Conservation (phyloP, 2,113 vertebrate species). For the Erythrolamprus reginae region DNA sequence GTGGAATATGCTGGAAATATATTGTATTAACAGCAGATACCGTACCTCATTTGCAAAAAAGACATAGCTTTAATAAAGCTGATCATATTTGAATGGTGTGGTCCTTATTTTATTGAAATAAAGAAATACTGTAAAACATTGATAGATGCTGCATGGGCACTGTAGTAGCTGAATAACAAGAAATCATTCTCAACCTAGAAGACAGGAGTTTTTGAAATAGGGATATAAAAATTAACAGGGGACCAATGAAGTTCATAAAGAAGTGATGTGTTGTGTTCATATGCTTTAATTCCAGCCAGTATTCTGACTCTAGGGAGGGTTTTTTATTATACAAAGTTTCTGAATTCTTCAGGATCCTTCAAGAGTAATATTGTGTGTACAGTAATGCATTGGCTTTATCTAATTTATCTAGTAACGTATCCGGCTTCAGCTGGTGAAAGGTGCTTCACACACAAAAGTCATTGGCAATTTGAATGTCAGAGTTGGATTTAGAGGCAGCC, state of each 20-base stretch:
- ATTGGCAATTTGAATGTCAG: neutral
- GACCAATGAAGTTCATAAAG: neutral
- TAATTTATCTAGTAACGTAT: neutral
- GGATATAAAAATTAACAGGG: neutral
- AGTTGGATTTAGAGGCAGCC: neutral
- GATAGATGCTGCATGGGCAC: neutral
- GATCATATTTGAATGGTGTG: neutral
- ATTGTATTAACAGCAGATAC: neutral
- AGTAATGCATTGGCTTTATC: neutral
- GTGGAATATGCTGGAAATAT: neutral
- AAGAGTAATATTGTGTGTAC: neutral
- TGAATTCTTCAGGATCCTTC: neutral
- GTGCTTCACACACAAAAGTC: neutral
- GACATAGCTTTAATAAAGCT: neutral
- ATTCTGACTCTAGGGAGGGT: neutral
- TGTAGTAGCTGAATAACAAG: neutral
- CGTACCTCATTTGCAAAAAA: neutral
- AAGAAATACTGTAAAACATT: neutral
- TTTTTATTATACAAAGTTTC: neutral
- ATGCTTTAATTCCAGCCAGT: neutral
- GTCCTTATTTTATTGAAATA: neutral
- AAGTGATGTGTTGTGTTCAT: neutral
- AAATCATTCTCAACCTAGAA: neutral
- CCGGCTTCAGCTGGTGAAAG: neutral
- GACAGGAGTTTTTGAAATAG: neutral